Evolutionary conservation across 2,888 invertebrate genomes (phyloP), one percentile per base, ranked within the genome.

Genomic region (Drosophila nigricruria): DNA sequence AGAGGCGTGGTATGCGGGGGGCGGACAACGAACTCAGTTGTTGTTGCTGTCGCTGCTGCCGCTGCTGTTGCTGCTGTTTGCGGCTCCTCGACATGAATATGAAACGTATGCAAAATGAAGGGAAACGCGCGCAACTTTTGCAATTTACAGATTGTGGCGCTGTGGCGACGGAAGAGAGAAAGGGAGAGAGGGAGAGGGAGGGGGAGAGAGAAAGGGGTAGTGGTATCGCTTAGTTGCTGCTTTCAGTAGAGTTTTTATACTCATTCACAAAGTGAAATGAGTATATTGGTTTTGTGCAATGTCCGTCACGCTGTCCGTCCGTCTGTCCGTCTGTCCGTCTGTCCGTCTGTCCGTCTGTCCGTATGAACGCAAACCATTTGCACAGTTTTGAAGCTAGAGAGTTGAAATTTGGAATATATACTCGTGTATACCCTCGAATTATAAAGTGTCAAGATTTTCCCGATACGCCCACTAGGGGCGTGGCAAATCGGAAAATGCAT

Each of bases 51-150:
- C 38, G 36, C 12, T 53, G 36, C 6, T 68, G 54, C 23, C 57
- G 54, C 16, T 52, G 50, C 20, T 68, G 54, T 18, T 60, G 58
- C 32, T 34, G 66, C 30, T 34, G 52, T 53, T 23, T 56, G 47
- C 32, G 36, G 52, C 65, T 65, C 49, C 77, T 57, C 82, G 77
- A 81, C 88, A 84, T 84, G 79, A 84, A 87, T 89, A 89, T 89
- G 83, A 89, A 84, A 80, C 87, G 89, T 80, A 86, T 83, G 83
- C 80, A 88, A 83, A 88, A 88, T 74, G 81, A 83, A 69, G 83
- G 83, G 87, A 87, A 87, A 87, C 78, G 84, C 84, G 87, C 71
- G 77, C 80, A 82, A 81, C 70, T 82, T 82, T 84, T 89, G 89
- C 84, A 89, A 87, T 87, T 89, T 87, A 76, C 88, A 76, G 79